A percentile compares a stretch with the other conserved stretches of the same genome.
phyloP scores from a whole-genome alignment of 2,888 invertebrate genomes.

The Dorcus hopei region DNA sequence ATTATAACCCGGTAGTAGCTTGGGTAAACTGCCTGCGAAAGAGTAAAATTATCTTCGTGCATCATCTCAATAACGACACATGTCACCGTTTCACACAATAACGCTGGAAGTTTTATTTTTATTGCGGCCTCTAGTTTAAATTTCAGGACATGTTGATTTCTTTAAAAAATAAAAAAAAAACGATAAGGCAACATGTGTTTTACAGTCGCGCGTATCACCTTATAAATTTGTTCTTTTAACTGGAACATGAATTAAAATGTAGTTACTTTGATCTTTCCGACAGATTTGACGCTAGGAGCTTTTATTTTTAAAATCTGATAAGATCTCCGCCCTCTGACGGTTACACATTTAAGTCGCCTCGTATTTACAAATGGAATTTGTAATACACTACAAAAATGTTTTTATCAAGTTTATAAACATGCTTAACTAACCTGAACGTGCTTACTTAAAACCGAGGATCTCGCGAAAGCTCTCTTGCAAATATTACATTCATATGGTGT shows the following conservation, averaged over 20 bases:
- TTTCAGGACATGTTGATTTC: not conserved
- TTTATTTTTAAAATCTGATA: not conserved
- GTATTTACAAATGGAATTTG: not conserved
- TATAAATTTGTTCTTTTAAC: not conserved
- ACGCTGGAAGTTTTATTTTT: not conserved
- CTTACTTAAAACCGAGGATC: slow-evolving; percentile 82
- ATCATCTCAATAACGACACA: not conserved
- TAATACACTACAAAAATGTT: not conserved
- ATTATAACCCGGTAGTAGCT: not conserved
- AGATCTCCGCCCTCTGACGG: not conserved
- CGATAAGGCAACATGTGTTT: not conserved
- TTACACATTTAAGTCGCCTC: not conserved
- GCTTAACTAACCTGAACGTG: slow-evolving; percentile 77
- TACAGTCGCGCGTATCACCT: not conserved
- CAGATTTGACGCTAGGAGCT: not conserved
- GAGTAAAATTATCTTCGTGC: not conserved
- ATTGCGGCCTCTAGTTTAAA: not conserved
- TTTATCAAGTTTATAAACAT: not conserved
- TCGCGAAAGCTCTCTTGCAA: slow-evolving; percentile 87
- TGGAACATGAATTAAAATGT: not conserved
- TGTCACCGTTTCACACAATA: not conserved
- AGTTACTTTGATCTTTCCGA: slow-evolving; percentile 1
- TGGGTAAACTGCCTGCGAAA: not conserved
- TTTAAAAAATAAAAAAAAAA: not conserved
- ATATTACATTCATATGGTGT: slow-evolving; percentile 89